Base-by-base conservation (phyloP, 1,140 invertebrate species). In the Trichonephila clavata region DNA sequence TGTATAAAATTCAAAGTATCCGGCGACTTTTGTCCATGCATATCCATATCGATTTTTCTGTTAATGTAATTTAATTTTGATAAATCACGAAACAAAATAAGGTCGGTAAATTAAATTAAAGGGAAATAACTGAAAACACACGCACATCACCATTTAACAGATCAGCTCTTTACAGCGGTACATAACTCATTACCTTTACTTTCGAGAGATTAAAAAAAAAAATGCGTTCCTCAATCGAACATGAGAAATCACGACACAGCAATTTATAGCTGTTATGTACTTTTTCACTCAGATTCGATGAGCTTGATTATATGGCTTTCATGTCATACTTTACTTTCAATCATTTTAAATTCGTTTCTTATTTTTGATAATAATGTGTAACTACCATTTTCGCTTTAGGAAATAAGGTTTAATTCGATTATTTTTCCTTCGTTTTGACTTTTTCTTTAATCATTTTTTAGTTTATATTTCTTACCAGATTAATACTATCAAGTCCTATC, bases 291-390 rank as follows among this genome's bases (percentile, higher is more conserved):
- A 20, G 13, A 81, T 21, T 16, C 77, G 20, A 21, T 50, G 24
- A 20, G 32, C 16, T 81, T 39, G 77, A 81, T 81, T 81, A 39
- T 50, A 81, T 32, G 39, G 6, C 32, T 81, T 43, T 81, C 77
- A 21, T 43, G 77, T 43, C 16, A 81, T 32, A 16, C 5, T 81
- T 81, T 81, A 43, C 77, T 39, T 81, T 43, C 77, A 39, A 81
- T 81, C 77, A 81, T 81, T 81, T 81, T 81, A 50, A 81, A 81
- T 81, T 27, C 16, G 18, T 50, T 81, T 81, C 77, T 81, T 21
- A 27, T 81, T 81, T 39, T 16, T 18, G 24, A 24, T 13, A 68
- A 68, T 68, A 68, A 68, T 24, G 14, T 68, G n/a, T 68, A 68
- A 68, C 21, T 24, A n/a, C 6, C 1, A 65, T 65, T 65, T 8